Evolutionary conservation across 2,888 invertebrate genomes (phyloP).

Genomic region (Andrena flavipes): DNA sequence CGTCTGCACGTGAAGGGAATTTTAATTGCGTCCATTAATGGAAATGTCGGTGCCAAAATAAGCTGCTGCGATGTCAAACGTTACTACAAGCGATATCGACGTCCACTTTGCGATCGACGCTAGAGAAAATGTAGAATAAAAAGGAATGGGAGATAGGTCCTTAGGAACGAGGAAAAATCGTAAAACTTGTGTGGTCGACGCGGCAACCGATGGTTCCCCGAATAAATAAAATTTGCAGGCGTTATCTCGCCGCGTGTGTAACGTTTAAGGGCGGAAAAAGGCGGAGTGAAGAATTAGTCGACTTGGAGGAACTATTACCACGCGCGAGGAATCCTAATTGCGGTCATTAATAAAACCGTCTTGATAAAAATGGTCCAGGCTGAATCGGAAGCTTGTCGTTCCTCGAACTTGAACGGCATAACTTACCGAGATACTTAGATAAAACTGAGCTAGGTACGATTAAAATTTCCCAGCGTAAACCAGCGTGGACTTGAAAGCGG

Average conservation of each 20-base stretch:
- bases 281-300: slow-evolving; percentile 13
- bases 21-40: slow-evolving; percentile 55
- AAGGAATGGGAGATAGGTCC: neutral
- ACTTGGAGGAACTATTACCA: slow-evolving; percentile 6
- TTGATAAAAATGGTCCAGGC: slow-evolving; percentile 25
- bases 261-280: neutral
- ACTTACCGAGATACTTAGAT: slow-evolving; percentile 28
- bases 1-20: slow-evolving; percentile 31
- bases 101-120: neutral
- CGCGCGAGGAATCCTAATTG: slow-evolving; percentile 39
- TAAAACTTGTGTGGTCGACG: neutral
- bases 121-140: neutral
- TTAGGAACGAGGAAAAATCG: neutral
- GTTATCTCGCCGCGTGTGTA: neutral
- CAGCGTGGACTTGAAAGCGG: neutral
- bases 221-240: neutral
- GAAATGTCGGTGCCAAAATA: slow-evolving; percentile 20
- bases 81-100: slow-evolving; percentile 11
- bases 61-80: slow-evolving; percentile 19
- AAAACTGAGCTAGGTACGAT: slow-evolving; percentile 30
- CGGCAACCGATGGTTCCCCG: neutral
- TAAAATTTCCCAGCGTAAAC: slow-evolving; percentile 11
- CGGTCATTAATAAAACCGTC: slow-evolving; percentile 33
- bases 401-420: slow-evolving; percentile 21
- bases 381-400: slow-evolving; percentile 27